These are phyloP conservation scores for Seira ritae DNA, from an alignment of 2,888 invertebrate species.

Conservation along the genomic window DNA sequence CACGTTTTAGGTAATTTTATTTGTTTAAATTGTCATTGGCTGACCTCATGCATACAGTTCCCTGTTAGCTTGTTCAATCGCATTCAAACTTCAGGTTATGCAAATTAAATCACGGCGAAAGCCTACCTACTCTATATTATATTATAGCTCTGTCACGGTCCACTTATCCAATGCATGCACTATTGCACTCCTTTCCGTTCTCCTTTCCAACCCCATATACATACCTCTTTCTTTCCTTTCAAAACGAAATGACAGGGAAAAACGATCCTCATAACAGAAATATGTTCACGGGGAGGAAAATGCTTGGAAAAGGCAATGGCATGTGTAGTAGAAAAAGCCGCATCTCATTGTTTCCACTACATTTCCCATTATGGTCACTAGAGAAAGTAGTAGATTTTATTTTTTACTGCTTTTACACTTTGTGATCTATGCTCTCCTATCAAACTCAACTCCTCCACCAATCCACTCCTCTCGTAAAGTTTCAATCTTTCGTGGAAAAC, in stretches of 20 bases:
- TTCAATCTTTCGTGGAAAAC: conserved; percentile 5
- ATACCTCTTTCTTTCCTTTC: no score
- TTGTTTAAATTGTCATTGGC: no score
- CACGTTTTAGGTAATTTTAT: no score
- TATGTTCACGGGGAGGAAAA: conserved; percentile 16
- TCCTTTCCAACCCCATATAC: background rate
- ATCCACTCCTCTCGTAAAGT: background rate
- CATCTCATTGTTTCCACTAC: conserved; percentile 57
- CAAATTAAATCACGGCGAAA: no score
- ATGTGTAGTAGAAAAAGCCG: background rate
- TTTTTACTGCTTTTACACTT: conserved; percentile 37
- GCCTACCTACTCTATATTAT: no score
- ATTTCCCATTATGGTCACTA: conserved; percentile 57
- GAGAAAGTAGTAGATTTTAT: conserved; percentile 3
- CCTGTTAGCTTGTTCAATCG: no score
- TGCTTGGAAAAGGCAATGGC: conserved; percentile 5
- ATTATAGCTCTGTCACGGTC: no score
- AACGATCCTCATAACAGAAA: conserved; percentile 7
- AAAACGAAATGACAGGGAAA: conserved; percentile 32
- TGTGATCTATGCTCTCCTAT: conserved; percentile 28
- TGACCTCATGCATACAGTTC: no score
- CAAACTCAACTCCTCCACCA: conserved; percentile 15
- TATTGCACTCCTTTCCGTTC: background rate
- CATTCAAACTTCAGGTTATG: no score
- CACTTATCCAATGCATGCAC: background rate